Conservation (phyloP, 2,888 invertebrate genomes). For the Hirtodrosophila duncani region DNA sequence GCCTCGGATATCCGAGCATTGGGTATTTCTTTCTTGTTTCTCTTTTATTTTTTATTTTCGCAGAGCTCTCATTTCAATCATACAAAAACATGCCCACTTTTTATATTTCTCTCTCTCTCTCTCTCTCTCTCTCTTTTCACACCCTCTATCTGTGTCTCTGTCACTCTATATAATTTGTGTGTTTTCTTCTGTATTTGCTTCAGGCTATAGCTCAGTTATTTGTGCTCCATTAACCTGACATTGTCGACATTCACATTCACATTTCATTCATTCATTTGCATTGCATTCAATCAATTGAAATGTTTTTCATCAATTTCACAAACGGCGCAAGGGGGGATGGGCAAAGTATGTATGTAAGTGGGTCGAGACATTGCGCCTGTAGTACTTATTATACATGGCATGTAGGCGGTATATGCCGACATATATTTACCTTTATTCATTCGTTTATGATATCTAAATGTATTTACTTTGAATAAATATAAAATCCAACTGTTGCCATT, state of each 20-base stretch:
- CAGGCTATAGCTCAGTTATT: slow-evolving; percentile 44
- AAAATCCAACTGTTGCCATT: too few relatives aligned
- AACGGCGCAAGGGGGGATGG: slow-evolving; percentile 5
- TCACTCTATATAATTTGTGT: slow-evolving; percentile 3
- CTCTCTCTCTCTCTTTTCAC: slow-evolving; percentile 11
- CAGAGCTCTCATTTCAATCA: slow-evolving; percentile 35
- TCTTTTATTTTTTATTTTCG: slow-evolving; percentile 11
- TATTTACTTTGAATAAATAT: too few relatives aligned
- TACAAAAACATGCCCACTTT: slow-evolving; percentile 29
- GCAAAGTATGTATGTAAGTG: not conserved
- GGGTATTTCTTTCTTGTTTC: slow-evolving; percentile 3
- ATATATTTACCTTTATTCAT: too few relatives aligned
- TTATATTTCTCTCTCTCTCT: slow-evolving; percentile 8
- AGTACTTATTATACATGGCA: too few relatives aligned
- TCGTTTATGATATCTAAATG: too few relatives aligned
- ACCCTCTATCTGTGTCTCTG: slow-evolving; percentile 5
- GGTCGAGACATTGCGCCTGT: slow-evolving; percentile 10
- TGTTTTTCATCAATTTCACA: slow-evolving; percentile 35
- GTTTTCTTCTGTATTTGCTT: slow-evolving; percentile 36
- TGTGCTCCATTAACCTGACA: slow-evolving; percentile 64
- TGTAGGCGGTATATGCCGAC: too few relatives aligned
- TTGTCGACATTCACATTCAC: slow-evolving; percentile 24
- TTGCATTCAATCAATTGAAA: slow-evolving; percentile 46
- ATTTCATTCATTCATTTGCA: slow-evolving; percentile 36
- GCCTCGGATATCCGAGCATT: too few relatives aligned